Evolutionary conservation across 1,140 invertebrate genomes (phyloP), one percentile per base, ranked within the genome.

Genomic region (Anadara kagoshimensis): DNA sequence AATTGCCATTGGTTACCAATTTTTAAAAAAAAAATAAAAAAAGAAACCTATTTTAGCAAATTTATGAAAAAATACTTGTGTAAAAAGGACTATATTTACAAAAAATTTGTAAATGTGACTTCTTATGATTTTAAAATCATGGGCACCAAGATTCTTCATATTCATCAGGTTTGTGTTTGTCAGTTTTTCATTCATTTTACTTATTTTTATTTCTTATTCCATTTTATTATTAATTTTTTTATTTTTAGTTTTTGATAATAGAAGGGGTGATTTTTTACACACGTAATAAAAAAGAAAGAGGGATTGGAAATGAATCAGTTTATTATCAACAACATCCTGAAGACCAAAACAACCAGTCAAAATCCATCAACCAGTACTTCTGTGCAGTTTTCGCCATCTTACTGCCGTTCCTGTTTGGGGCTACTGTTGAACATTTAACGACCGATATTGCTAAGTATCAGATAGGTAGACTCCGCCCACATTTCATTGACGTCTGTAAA

Each of bases 181-280:
- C 29, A 36, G 29, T 3, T 36, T 36, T 36, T 2, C 2, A 36
- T 3, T 3, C 29, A 36, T 36, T 7, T 36, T 36, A 7, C 29
- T 36, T 3, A 36, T 36, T 36, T 7, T 7, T 7, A 36, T 36
- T 22, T 65, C 7, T n/a, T 26, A n/a, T 36, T 59, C n/a, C n/a
- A n/a, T n/a, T n/a, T n/a, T n/a, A n/a, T n/a, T n/a, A n/a, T n/a
- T n/a, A n/a, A n/a, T 54, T 8, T 47, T 44, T 62, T 63, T 22
- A 24, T 49, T 68, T 73, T 67, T 67, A 78, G 78, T 72, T 78
- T 45, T 44, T 80, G 12, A 14, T 75, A 5, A 61, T 72, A 41
- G 78, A 80, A 70, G 61, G 26, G 36, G 26, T 29, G 18, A 41
- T 54, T n/a, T 78, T 44, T 7, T 16, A 45, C 18, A 16, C 20